These are phyloP conservation scores for Uloborus diversus DNA, from an alignment of 1,140 invertebrate genomes.

Conservation along the genomic window DNA sequence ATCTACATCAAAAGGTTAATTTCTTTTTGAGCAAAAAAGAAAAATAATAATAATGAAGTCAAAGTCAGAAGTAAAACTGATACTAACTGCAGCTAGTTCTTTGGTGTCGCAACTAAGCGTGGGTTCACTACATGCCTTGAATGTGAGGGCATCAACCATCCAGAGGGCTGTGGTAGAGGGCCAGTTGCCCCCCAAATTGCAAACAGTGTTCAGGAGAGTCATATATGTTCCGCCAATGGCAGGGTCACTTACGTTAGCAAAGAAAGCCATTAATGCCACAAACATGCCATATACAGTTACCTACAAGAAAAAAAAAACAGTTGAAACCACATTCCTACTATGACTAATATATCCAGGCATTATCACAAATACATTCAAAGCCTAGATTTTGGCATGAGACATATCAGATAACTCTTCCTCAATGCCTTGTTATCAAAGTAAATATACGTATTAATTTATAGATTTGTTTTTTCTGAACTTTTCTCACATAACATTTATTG, in stretches of 20 bases:
- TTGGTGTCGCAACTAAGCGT: slow-evolving; percentile 35
- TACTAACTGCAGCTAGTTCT: slow-evolving; percentile 22
- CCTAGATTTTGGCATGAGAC: no score
- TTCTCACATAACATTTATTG: no score
- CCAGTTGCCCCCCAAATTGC: slow-evolving; percentile 98
- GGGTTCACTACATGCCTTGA: slow-evolving; percentile 73
- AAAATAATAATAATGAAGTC: background rate
- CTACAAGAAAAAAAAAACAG: slow-evolving; percentile 62
- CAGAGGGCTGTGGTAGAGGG: slow-evolving; percentile 90
- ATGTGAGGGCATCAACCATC: slow-evolving; percentile 89
- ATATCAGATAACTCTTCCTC: no score
- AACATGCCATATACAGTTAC: slow-evolving; percentile 80
- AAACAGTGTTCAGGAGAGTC: slow-evolving; percentile 97
- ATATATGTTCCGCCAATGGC: slow-evolving; percentile 98
- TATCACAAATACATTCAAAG: no score
- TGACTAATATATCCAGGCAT: no score
- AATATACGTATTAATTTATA: no score
- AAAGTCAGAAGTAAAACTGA: background rate
- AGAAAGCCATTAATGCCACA: slow-evolving; percentile 84
- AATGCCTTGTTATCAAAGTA: no score
- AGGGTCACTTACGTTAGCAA: slow-evolving; percentile 87
- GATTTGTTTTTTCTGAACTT: no score
- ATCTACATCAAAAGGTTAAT: background rate
- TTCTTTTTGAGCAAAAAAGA: background rate
- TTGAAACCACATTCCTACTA: background rate